Evolutionary conservation across 2,888 invertebrate species (phyloP), one percentile per base, ranked within the genome.

Genomic region (Venustoraphidia nigricollis): DNA sequence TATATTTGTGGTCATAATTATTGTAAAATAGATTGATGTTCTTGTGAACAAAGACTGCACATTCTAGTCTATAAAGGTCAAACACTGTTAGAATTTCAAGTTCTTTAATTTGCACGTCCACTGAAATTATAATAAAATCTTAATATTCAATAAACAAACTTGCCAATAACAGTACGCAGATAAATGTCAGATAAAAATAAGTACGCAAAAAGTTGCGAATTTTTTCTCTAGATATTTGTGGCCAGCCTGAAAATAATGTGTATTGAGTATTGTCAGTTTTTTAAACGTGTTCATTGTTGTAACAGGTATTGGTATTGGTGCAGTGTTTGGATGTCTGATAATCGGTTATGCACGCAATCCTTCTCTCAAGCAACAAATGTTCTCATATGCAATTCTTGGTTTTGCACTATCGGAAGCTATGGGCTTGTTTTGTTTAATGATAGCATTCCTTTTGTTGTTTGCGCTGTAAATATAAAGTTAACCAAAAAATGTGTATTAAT

Each of bases 351-450:
- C 96, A 68, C 84, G 86, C 69, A 97, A 97, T 70, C 96, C 96
- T 61, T 91, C 93, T 58, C 72, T 97, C 65, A 97, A 97, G 75
- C 92, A 93, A 68, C 95, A 97, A 74, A 78, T 96, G 62, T 97
- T 97, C 76, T 89, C 91, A 59, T 97, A 96, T 70, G 95, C 96
- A 63, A 91, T 97, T 68, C 76, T 97, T 66, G 96, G 95, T 62
- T 97, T 97, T 72, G 96, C 96, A 62, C 75, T 97, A 56, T 89
- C 94, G 56, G 97, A 98, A 79, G 96, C 96, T 61, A 94, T 97
- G 93, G 96, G 95, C 65, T 81, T 98, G 54, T 97, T 97, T 77
- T 95, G 95, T 77, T 76, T 97, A 63, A 95, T 96, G 93, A 93
- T 97, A 79, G 92, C 94, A 55, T 96, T 97, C 79, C 74, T 97